These are phyloP conservation scores for Hemithea aestivaria DNA, from an alignment of 2,888 invertebrate genomes.

Conservation along the genomic window DNA sequence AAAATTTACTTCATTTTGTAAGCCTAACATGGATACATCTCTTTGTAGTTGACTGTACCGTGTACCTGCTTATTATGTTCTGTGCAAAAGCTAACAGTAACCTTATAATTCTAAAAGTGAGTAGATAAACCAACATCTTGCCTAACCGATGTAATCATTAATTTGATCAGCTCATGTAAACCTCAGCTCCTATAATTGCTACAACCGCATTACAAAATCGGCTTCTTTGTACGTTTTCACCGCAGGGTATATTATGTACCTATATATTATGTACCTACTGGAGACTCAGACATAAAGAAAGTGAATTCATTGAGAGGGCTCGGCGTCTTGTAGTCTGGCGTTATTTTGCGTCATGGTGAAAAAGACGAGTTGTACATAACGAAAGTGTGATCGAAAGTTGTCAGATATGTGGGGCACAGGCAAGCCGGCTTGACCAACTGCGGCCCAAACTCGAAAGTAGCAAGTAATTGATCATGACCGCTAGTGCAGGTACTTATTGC, in stretches of 20 bases:
- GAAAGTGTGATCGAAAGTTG: constrained; percentile 78
- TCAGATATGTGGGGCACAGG: constrained; percentile 70
- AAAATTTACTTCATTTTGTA: no score
- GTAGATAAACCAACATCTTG: no score
- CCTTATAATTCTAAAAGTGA: no score
- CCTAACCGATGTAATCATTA: constrained; percentile 7
- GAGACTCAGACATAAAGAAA: constrained; percentile 41
- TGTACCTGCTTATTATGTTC: no score
- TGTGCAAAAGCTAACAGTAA: no score
- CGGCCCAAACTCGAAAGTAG: constrained; percentile 14
- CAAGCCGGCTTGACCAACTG: constrained; percentile 53
- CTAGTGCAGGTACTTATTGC: no score
- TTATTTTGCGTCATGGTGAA: constrained; percentile 50
- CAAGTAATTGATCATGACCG: constrained; percentile 8
- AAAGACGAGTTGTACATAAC: constrained; percentile 59
- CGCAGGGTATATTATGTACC: constrained; percentile 9
- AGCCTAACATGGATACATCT: no score
- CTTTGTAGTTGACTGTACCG: no score
- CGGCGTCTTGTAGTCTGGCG: constrained; percentile 59
- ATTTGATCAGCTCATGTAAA: constrained; percentile 13
- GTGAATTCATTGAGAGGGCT: constrained; percentile 51
- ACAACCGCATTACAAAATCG: constrained; percentile 10
- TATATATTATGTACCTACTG: constrained; percentile 9
- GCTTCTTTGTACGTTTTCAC: constrained; percentile 12
- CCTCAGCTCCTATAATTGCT: constrained; percentile 10